Evolutionary conservation across 2,113 vertebrate species (phyloP), one percentile per base, ranked within the genome.

Genomic region (Recurvirostra avosetta): DNA sequence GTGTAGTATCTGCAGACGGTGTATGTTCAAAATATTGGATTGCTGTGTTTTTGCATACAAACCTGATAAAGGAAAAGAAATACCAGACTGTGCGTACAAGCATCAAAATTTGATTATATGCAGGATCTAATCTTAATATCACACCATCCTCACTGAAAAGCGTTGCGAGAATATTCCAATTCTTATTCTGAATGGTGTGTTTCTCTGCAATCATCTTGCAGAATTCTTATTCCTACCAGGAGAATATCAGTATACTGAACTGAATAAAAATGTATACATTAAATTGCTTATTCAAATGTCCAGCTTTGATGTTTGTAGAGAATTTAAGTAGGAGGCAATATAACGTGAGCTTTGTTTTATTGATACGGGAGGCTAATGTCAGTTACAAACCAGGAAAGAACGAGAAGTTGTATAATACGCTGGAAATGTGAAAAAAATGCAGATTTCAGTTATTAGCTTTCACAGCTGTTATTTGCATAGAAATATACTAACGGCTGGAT

Each of bases 241-340:
- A 98, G 96, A 97, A n/a, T 97, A 98, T 97, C 97, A 97, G 97
- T 97, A 97, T 96, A 97, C 93, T 92, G 97, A 98, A 96, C 91
- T 97, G 98, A 97, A 98, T 98, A 97, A 98, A 98, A 98, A 98
- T 98, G 81, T 98, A 96, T 98, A 97, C 94, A 97, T 98, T 98
- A 98, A 97, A 98, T 98, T 98, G 96, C 96, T 97, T 98, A 98
- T 98, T 98, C 98, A 98, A 96, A 98, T 97, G 97, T 96, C 95
- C 98, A 94, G 94, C 97, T 97, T 97, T 98, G 97, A 97, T 97
- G 97, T 97, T 97, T 95, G 95, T 95, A 97, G 96, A 92, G 90
- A 98, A 98, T 98, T 96, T 96, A 98, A 98, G 97, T 97, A 97
- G 93, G 61, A 96, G 71, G 75, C 89, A 96, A 97, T 97, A 97